A percentile compares a stretch with the other conserved stretches of the same genome.
Evolutionary conservation across 30 jellyfish, hydroid and myxozoan genomes (phyloP).

Genomic region (Turritopsis dohrnii): DNA sequence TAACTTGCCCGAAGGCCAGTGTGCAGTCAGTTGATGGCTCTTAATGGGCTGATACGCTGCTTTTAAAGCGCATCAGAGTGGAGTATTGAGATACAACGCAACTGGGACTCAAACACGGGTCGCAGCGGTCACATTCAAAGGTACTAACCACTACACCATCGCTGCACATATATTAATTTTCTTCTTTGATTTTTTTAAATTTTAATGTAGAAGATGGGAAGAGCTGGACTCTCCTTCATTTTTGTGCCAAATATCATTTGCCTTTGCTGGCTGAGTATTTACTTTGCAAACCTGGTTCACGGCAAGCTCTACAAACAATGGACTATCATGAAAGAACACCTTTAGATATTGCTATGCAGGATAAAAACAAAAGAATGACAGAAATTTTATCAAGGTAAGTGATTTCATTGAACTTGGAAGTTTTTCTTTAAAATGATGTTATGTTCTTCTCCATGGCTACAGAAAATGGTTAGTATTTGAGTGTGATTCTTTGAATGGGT

Average conservation of each 20-base stretch:
- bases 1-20: too few species aligned
- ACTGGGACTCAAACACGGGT: too few species aligned
- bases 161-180: too few species aligned
- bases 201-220: not conserved
- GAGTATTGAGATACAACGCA: too few species aligned
- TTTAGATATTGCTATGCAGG: conserved; percentile 48
- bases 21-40: too few species aligned
- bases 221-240: conserved; percentile 80
- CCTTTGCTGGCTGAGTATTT: conserved; percentile 56
- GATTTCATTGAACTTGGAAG: not conserved
- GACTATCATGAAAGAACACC: conserved; percentile 71
- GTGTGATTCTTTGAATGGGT: not conserved
- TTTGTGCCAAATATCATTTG: conserved; percentile 78
- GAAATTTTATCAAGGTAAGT: conserved; percentile 82
- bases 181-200: too few species aligned
- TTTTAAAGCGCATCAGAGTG: too few species aligned
- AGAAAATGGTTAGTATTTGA: not conserved
- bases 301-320: conserved; percentile 41
- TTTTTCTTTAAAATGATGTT: not conserved
- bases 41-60: too few species aligned
- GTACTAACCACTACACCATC: too few species aligned
- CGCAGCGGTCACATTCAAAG: too few species aligned
- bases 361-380: conserved; percentile 37
- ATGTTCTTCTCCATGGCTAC: not conserved
- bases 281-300: conserved; percentile 49